Evolutionary conservation across 2,888 invertebrate genomes (phyloP).

Genomic region (Mythimna loreyi): DNA sequence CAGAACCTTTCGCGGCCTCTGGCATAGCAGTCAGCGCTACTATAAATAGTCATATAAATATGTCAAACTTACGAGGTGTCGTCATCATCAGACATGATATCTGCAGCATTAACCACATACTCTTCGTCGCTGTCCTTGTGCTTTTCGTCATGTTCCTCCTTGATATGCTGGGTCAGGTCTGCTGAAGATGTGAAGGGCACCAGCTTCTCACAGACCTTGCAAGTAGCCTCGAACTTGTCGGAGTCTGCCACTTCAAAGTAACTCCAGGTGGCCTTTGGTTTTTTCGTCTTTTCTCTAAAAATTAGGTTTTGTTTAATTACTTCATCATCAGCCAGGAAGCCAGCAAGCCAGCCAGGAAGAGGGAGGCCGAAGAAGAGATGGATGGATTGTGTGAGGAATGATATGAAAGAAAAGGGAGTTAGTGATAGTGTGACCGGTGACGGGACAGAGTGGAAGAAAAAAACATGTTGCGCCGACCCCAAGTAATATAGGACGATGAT

Average conservation of each 20-base stretch:
- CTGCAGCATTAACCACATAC: neutral
- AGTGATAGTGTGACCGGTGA: no score
- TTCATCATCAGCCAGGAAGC: no score
- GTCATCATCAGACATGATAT: neutral
- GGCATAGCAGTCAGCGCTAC: no score
- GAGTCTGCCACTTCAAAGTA: conserved; percentile 44
- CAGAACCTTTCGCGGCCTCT: no score
- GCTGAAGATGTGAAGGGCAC: conserved; percentile 36
- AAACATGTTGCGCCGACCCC: no score
- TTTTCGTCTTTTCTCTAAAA: conserved; percentile 36
- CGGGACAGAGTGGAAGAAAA: no score
- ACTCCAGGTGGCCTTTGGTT: conserved; percentile 37
- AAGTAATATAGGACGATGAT: no score
- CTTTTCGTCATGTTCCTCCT: conserved; percentile 16
- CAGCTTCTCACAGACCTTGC: conserved; percentile 39
- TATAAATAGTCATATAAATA: no score
- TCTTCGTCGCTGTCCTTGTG: conserved; percentile 41
- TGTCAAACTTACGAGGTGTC: conserved; percentile 8
- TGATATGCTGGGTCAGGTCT: conserved; percentile 37
- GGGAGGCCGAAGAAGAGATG: no score
- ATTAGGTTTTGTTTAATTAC: neutral
- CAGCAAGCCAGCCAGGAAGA: no score
- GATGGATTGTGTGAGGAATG: no score
- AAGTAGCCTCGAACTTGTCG: conserved; percentile 48
- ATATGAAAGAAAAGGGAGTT: no score